These are phyloP conservation scores for Fulica atra DNA, from an alignment of 2,113 vertebrate genomes.

Conservation along the genomic window DNA sequence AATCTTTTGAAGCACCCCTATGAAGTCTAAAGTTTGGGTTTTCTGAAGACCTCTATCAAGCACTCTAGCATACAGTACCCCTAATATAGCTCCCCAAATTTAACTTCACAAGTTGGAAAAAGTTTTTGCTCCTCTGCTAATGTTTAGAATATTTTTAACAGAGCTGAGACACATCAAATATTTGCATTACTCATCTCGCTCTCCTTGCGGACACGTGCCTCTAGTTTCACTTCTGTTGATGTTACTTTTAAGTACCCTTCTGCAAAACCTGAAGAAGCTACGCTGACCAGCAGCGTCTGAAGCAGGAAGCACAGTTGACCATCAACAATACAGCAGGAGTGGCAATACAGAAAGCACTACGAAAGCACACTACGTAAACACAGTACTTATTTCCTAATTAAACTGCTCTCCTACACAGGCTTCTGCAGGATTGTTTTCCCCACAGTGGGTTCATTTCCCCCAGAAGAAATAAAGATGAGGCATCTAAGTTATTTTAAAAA, in stretches of 20 bases:
- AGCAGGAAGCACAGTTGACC: not conserved
- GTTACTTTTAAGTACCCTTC: not conserved
- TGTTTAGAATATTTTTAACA: not conserved
- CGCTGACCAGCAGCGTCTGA: not conserved
- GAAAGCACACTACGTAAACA: not conserved
- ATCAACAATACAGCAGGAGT: not conserved
- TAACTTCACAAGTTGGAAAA: not conserved
- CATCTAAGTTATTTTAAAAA: not conserved
- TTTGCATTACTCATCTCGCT: not conserved
- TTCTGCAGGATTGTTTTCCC: not conserved
- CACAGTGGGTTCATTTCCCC: not conserved
- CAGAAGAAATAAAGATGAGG: not conserved
- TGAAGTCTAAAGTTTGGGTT: not conserved
- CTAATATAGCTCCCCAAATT: not conserved
- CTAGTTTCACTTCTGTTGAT: slow-evolving; percentile 54
- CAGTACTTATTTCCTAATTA: not conserved
- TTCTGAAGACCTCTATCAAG: not conserved
- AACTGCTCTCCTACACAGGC: not conserved
- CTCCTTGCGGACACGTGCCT: not conserved
- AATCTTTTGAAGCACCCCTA: not conserved
- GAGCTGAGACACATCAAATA: not conserved
- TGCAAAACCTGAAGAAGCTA: slow-evolving; percentile 3
- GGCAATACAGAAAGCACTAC: not conserved
- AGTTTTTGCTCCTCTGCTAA: not conserved
- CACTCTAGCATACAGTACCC: not conserved